Conservation (phyloP, 2,797 vertebrate genomes). For the Acanthiza pusilla region DNA sequence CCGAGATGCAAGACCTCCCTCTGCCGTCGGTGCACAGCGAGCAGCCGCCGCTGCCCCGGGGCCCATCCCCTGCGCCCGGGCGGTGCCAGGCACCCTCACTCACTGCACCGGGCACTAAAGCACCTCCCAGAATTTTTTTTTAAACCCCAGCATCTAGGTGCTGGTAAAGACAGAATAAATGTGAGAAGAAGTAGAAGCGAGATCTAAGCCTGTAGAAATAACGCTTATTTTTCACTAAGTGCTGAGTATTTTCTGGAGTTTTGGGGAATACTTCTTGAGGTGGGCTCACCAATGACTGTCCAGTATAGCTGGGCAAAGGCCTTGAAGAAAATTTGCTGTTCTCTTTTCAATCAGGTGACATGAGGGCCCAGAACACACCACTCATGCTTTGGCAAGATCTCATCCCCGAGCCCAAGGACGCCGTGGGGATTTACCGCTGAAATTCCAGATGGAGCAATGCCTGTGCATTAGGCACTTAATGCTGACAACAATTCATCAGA, state of each 20-base stretch:
- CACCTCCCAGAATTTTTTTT: neutral
- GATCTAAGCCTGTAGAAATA: neutral
- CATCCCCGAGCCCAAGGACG: neutral
- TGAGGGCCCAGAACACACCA: neutral
- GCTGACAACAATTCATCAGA: neutral
- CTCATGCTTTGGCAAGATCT: neutral
- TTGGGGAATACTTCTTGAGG: neutral
- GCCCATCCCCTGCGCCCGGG: accelerated
- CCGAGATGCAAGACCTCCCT: conserved; percentile 31
- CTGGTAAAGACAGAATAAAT: neutral
- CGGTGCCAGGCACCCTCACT: accelerated
- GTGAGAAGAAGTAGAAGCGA: neutral
- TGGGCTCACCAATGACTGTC: neutral
- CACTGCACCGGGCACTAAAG: accelerated
- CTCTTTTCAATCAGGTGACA: neutral
- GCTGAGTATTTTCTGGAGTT: neutral
- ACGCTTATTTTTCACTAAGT: neutral
- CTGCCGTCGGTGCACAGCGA: neutral
- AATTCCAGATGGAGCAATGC: neutral
- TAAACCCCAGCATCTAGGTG: neutral
- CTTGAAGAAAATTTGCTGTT: neutral
- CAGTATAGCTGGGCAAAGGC: neutral
- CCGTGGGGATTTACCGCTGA: neutral
- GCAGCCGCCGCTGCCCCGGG: neutral
- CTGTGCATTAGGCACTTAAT: neutral